These are phyloP conservation scores for Agrotis exclamationis DNA, from an alignment of 2,888 invertebrate genomes.

Conservation along the genomic window DNA sequence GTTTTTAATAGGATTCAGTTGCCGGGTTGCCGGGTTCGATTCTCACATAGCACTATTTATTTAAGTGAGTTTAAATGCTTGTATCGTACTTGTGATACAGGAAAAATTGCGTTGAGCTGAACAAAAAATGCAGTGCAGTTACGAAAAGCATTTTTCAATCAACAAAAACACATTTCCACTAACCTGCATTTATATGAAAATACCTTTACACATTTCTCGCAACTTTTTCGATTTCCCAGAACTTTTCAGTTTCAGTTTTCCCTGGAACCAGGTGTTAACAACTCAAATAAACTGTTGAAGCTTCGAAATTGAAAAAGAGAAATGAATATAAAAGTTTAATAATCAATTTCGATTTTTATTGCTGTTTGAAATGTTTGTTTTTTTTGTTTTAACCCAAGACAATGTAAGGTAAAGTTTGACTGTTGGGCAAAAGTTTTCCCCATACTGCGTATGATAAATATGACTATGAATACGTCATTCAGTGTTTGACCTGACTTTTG, in stretches of 20 bases:
- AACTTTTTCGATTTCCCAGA: constrained; percentile 28
- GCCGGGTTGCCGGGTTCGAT: no score
- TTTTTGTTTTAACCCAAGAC: no score
- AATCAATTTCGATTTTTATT: neutral
- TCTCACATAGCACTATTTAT: no score
- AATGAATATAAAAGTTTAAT: constrained; percentile 9
- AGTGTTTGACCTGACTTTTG: neutral
- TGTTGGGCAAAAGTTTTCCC: no score
- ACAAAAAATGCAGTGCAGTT: neutral
- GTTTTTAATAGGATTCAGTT: no score
- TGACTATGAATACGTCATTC: no score
- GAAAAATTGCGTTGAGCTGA: no score
- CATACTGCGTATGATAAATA: no score
- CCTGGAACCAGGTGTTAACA: constrained; percentile 28
- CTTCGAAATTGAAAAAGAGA: constrained; percentile 17
- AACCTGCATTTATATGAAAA: constrained; percentile 11
- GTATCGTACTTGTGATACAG: no score
- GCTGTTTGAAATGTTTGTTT: neutral
- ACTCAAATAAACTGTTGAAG: constrained; percentile 20
- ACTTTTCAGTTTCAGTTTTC: constrained; percentile 16
- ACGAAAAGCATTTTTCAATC: neutral
- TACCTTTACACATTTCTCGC: neutral
- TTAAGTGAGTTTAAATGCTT: no score
- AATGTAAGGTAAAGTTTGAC: no score
- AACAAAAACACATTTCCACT: neutral